These are phyloP conservation scores for Gerris buenoi DNA, from an alignment of 1,140 invertebrate species.

Conservation along the genomic window DNA sequence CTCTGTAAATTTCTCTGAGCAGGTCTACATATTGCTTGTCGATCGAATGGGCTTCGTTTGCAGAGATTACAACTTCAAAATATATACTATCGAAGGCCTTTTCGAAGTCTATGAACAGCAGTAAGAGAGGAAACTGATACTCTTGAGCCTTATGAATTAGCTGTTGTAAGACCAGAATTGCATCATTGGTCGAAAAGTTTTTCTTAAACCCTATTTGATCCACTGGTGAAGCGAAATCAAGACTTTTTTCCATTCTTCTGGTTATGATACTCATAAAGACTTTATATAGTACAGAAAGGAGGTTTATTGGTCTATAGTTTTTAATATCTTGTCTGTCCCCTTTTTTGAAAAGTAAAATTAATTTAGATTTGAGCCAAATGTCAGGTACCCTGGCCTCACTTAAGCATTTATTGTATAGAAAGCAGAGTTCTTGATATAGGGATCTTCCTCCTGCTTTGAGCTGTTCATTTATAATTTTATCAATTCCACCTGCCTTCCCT, in stretches of 20 bases:
- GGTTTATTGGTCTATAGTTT: constrained; percentile 2
- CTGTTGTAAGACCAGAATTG: not conserved
- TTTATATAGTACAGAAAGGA: not conserved
- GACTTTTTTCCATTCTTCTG: not conserved
- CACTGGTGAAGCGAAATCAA: not conserved
- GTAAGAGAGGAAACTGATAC: not conserved
- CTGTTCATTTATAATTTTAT: not conserved
- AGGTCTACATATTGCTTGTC: not conserved
- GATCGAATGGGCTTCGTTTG: not conserved
- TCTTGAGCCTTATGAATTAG: not conserved
- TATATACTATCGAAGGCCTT: not conserved
- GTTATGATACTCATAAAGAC: not conserved
- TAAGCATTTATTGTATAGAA: not conserved
- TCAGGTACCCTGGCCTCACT: not conserved
- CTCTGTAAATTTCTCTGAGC: not conserved
- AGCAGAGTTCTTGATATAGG: not conserved
- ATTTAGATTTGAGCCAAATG: not conserved
- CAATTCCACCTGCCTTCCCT: not conserved
- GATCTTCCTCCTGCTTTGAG: not conserved
- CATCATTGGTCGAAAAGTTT: not conserved
- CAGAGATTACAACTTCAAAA: not conserved
- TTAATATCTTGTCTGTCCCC: not conserved
- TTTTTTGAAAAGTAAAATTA: not conserved
- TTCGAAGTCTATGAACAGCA: constrained; percentile 2
- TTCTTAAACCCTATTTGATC: not conserved